Evolutionary conservation across 1,140 invertebrate genomes (phyloP).

Genomic region (Drosophila carrolli): DNA sequence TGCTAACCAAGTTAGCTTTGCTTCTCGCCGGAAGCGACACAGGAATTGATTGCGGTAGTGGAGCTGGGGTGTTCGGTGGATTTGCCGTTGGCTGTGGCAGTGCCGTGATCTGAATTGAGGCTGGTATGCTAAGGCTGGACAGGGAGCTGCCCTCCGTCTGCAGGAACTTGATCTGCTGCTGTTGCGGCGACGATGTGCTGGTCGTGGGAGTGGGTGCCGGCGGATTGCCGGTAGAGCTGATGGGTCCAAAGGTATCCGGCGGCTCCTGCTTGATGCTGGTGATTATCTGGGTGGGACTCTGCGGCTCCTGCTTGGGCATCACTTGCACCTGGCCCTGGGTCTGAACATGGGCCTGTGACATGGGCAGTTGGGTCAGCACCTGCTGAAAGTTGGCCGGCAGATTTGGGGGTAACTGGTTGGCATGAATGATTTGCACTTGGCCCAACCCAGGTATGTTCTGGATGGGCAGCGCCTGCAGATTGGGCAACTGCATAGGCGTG

Average conservation of each 20-base stretch:
- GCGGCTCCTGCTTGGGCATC: slow-evolving; percentile 78
- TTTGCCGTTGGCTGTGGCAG: slow-evolving; percentile 55
- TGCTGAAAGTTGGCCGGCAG: slow-evolving; percentile 73
- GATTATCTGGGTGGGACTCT: slow-evolving; percentile 76
- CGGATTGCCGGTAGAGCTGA: slow-evolving; percentile 38
- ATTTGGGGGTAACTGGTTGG: slow-evolving; percentile 71
- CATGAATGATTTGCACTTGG: slow-evolving; percentile 89
- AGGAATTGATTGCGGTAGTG: slow-evolving; percentile 5
- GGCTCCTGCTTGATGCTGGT: slow-evolving; percentile 82
- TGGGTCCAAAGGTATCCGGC: slow-evolving; percentile 61
- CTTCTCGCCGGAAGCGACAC: slow-evolving; percentile 12
- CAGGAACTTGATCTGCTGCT: slow-evolving; percentile 65
- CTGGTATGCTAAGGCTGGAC: slow-evolving; percentile 58
- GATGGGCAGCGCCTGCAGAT: slow-evolving; percentile 87
- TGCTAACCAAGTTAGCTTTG: slow-evolving; percentile 13
- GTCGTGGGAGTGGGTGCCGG: slow-evolving; percentile 23
- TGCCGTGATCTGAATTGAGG: slow-evolving; percentile 78
- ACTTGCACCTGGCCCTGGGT: slow-evolving; percentile 22
- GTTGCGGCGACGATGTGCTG: slow-evolving; percentile 28
- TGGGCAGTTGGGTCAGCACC: slow-evolving; percentile 63
- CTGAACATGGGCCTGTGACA: slow-evolving; percentile 32
- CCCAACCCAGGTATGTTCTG: slow-evolving; percentile 91
- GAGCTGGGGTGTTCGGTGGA: slow-evolving; percentile 1
- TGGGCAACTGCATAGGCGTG: slow-evolving; percentile 68
- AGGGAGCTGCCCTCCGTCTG: slow-evolving; percentile 63